Conservation (phyloP, 2,797 vertebrate species). For the Pteropus rufus region DNA sequence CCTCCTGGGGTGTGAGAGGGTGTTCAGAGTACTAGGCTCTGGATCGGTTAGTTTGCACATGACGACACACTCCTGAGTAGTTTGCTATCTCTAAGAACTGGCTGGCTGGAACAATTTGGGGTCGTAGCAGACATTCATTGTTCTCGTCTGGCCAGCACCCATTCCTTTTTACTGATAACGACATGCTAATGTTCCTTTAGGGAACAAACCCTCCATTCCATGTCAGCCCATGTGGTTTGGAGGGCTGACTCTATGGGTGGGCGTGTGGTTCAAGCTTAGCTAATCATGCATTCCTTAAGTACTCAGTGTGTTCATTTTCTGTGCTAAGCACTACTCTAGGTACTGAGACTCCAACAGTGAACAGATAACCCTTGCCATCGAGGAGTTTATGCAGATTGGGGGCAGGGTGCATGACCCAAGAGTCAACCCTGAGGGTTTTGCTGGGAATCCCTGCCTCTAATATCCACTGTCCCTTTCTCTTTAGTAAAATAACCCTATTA, state of each 20-base stretch:
- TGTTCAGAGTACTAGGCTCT: background rate
- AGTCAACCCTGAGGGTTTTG: background rate
- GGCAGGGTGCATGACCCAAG: background rate
- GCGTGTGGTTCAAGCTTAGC: background rate
- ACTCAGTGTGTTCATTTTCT: background rate
- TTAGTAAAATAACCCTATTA: background rate
- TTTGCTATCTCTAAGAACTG: background rate
- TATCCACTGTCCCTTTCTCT: background rate
- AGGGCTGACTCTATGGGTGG: background rate
- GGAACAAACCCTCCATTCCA: background rate
- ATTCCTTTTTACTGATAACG: background rate
- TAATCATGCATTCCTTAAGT: background rate
- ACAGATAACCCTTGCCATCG: background rate
- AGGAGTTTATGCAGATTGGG: background rate
- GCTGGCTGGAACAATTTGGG: background rate
- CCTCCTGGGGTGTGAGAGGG: background rate
- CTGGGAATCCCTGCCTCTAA: background rate
- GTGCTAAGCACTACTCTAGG: background rate
- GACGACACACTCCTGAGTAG: background rate
- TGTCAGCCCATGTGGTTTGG: background rate
- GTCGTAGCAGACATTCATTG: fast-evolving
- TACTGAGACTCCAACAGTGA: background rate
- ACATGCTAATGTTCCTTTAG: background rate
- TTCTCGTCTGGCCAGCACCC: background rate
- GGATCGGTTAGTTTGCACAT: background rate